Conservation (phyloP, 2,113 vertebrate species). For the Dicerorhinus sumatrensis region DNA sequence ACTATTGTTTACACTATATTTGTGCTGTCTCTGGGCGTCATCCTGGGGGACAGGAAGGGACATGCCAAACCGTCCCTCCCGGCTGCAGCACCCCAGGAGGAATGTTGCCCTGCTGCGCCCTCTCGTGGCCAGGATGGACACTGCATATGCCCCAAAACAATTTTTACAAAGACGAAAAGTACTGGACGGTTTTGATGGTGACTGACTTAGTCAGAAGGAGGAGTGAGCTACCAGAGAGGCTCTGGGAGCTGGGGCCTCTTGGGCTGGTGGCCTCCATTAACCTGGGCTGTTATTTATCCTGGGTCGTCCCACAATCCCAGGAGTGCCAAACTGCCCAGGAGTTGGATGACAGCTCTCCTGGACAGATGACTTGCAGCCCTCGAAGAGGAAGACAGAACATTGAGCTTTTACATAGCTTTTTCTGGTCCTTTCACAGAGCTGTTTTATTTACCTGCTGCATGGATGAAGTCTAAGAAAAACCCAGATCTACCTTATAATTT, state of each 20-base stretch:
- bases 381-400: background rate
- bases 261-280: background rate
- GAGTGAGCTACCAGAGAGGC: background rate
- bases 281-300: background rate
- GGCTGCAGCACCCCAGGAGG: fast-evolving
- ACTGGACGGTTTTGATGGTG: background rate
- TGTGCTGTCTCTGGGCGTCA: conserved; percentile 52
- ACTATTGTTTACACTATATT: conserved; percentile 33
- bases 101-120: background rate
- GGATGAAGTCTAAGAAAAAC: conserved; percentile 83
- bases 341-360: background rate
- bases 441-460: conserved; percentile 81
- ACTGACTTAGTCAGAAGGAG: background rate
- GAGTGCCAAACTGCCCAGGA: background rate
- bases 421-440: conserved; percentile 48
- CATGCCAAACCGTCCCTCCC: background rate
- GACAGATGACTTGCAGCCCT: background rate
- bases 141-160: background rate
- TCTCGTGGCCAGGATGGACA: conserved; percentile 61
- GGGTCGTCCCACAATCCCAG: background rate
- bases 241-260: background rate
- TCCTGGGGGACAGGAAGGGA: background rate
- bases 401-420: background rate
- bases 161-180: background rate
- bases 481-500: conserved; percentile 83